phyloP scores from a whole-genome alignment of 2,113 vertebrate genomes.

The Pachycephala philippinensis region DNA sequence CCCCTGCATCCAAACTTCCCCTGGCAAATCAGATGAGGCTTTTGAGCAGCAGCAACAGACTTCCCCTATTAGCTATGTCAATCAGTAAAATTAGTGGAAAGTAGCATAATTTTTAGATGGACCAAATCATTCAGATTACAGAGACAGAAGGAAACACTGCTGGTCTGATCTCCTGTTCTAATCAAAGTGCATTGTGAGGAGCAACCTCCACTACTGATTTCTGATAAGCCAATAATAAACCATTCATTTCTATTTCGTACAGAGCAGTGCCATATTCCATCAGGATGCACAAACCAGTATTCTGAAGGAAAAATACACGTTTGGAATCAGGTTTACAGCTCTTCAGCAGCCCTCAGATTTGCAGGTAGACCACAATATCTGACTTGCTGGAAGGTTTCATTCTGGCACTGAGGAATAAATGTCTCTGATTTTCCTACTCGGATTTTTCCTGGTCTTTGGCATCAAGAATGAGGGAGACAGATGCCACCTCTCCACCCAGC shows the following conservation, averaged over 20 bases:
- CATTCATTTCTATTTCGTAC: conserved; percentile 13
- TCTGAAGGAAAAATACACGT: background rate
- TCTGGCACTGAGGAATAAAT: background rate
- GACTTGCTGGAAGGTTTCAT: background rate
- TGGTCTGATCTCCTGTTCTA: background rate
- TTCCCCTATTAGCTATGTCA: background rate
- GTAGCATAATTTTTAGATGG: background rate
- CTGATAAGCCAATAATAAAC: conserved; percentile 13
- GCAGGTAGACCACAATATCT: background rate
- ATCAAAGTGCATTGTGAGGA: conserved; percentile 40
- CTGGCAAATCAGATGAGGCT: background rate
- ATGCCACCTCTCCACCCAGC: background rate
- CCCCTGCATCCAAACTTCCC: background rate
- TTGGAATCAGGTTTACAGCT: background rate
- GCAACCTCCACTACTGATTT: conserved; percentile 6
- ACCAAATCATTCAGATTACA: background rate
- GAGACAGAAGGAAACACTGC: background rate
- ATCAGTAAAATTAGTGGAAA: background rate
- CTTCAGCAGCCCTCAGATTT: background rate
- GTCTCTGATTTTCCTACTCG: background rate
- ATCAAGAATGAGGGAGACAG: background rate
- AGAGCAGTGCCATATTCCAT: background rate
- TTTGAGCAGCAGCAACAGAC: background rate
- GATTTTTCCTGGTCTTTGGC: background rate
- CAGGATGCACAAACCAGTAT: background rate